Evolutionary conservation across 1,140 invertebrate species (phyloP), one percentile per base, ranked within the genome.

Genomic region (Drosophila prosaltans): DNA sequence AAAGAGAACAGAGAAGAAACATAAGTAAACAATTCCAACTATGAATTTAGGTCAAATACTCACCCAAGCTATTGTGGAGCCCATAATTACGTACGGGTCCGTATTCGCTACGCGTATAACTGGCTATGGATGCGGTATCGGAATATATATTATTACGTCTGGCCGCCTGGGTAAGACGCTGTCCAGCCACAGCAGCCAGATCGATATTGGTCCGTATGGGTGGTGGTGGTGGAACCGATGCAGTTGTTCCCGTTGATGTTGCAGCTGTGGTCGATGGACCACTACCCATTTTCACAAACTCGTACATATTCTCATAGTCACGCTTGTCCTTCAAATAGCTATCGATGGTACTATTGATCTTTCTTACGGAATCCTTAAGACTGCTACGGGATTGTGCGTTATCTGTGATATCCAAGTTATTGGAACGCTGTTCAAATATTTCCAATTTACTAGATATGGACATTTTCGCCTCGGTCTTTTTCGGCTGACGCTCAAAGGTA

Each of bases 301-400:
- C 91, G 63, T 91, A 92, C 91, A 92, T 79, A 40, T 92, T 92
- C 57, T 92, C 90, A 30, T 91, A 92, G 69, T 92, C 88, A 10
- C 91, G 88, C 32, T 92, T 92, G 61, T 92, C 91, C 73, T 92
- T 92, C 40, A 92, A 72, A 62, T 92, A 92, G 51, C 90, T 92
- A 28, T 92, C 92, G 32, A 92, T 92, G 48, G 92, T 92, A 65
- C 81, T 91, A 63, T 90, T 92, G 41, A 92, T 92, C 67, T 92
- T 92, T 36, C 89, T 91, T 39, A 92, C 91, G 45, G 92, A 92
- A 43, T 91, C 90, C 72, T 92, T 92, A 1, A 92, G 70, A 43
- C 92, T 92, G 61, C 86, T 91, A 3, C 91, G 74, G 36, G 83
- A 80, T n/a, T 45, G 61, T 10, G 69, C 71, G n/a, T 8, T 66